Base-by-base conservation (phyloP, 2,797 vertebrate genomes). In the Oceanodroma leucorhoa region DNA sequence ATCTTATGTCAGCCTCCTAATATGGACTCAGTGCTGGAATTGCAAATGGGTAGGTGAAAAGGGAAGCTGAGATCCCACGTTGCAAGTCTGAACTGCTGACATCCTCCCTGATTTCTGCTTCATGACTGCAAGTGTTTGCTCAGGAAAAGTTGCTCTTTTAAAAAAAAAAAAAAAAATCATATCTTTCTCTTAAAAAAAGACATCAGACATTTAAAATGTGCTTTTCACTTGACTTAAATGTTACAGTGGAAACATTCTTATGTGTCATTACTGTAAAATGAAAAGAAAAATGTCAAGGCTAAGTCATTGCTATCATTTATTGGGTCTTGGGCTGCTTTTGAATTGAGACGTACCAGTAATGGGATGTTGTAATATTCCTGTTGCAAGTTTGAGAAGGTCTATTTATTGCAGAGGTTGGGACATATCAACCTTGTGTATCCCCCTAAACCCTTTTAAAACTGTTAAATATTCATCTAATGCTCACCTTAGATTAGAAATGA, bases 141-240 rank as follows among this genome's bases (percentile, higher is more conserved):
- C 19, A 27, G 50, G 61, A 87, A 75, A 91, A 78, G 14, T 0
- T 79, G 22, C 62, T 91, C n/a, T 76, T 89, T 20, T 3, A 77
- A 84, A 75, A 60, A 57, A 54, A 10, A 9, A 54, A 60, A 5
- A 58, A 51, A 60, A 5, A 61, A 21, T 34, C 10, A 2, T 24
- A 7, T 41, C 19, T 71, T 61, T 53, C 54, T 87, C n/a, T 34
- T 8, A 2, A 11, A 46, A 72, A 41, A 61, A 23, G 5, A 3
- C 14, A 75, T 24, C 69, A 94, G 54, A 67, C 40, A 14, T 93
- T 90, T 71, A 11, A 87, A 76, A 69, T 71, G 82, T 61, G 67
- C 46, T 91, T 79, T 70, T 92, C 51, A 24, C 46, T 89, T 57
- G 64, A 88, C 71, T 94, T 91, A 94, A 96, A 94, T 92, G 92